Evolutionary conservation across 2,113 vertebrate species (phyloP).

Genomic region (Colaptes auratus): DNA sequence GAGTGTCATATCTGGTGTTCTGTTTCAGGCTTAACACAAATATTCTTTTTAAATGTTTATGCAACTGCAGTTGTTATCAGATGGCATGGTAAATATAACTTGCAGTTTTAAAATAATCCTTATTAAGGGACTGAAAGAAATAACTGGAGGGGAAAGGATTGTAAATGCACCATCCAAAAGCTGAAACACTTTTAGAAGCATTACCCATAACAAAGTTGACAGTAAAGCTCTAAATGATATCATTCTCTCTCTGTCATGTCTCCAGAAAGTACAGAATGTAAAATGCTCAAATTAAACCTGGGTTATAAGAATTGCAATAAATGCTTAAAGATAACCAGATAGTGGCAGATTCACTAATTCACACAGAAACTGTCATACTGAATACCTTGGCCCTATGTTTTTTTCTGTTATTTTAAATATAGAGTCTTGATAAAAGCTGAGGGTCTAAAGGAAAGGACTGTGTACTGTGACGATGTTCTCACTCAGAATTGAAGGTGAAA

Average conservation of each 20-base stretch:
- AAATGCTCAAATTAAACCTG: background rate
- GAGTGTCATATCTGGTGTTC: background rate
- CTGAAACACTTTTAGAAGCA: background rate
- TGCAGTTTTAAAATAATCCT: background rate
- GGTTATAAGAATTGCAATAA: background rate
- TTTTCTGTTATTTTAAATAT: background rate
- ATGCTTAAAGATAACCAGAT: background rate
- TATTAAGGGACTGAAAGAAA: background rate
- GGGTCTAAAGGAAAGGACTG: background rate
- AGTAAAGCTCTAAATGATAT: background rate
- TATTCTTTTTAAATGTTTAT: slow-evolving; percentile 31
- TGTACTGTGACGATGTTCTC: background rate
- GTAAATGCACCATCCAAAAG: background rate
- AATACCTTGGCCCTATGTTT: background rate
- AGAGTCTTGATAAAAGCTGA: background rate
- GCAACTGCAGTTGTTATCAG: background rate
- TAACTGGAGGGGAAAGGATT: background rate
- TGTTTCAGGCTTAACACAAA: background rate
- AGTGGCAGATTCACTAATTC: background rate
- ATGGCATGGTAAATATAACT: background rate
- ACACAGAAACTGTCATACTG: background rate
- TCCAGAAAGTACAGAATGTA: background rate
- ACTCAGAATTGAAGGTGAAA: background rate
- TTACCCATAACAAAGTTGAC: background rate
- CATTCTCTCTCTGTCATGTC: background rate